Evolutionary conservation across 2,888 invertebrate species (phyloP), one percentile per base, ranked within the genome.

Genomic region (Polylopha cassiicola): DNA sequence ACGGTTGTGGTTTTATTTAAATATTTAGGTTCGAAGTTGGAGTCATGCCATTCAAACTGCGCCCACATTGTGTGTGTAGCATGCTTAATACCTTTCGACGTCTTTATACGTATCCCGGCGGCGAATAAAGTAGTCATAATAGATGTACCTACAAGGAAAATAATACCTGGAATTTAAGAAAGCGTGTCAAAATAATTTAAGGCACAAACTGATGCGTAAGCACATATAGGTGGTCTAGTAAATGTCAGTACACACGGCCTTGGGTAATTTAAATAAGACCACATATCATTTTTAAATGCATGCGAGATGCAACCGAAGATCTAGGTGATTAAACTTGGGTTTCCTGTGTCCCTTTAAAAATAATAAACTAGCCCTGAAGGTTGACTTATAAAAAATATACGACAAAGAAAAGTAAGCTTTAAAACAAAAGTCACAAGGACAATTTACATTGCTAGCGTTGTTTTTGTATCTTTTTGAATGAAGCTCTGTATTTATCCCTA

Each of bases 351-450:
- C 56, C 53, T 42, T 54, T 60, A 60, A 65, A 60, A 60, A 68
- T 65, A 69, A 64, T 52, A 61, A 60, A 64, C 56, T 55, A 58
- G 62, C 62, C 68, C 71, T 71, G 72, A 73, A 72, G 67, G 75
- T 52, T 56, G 63, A 63, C 61, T 60, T 53, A 56, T 59, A 64
- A 64, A 64, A 64, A 46, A 47, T 31, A 44, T 46, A 26, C 44
- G 32, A 26, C 48, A 47, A 42, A 43, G 48, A 39, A 61, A 68
- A 60, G 37, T 63, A 46, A 50, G 45, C 64, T 60, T 56, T 67
- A 65, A 49, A 28, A 8, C 37, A 23, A 13, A 8, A 9, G n/a
- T n/a, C n/a, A n/a, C n/a, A n/a, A n/a, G n/a, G n/a, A n/a, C n/a
- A n/a, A n/a, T n/a, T n/a, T n/a, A 16, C n/a, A 16, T 22, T 29